Percentiles rank a stretch among this genome's conserved stretches.
phyloP scores from a whole-genome alignment of 2,113 vertebrate species.

The Dipodomys ordii region DNA sequence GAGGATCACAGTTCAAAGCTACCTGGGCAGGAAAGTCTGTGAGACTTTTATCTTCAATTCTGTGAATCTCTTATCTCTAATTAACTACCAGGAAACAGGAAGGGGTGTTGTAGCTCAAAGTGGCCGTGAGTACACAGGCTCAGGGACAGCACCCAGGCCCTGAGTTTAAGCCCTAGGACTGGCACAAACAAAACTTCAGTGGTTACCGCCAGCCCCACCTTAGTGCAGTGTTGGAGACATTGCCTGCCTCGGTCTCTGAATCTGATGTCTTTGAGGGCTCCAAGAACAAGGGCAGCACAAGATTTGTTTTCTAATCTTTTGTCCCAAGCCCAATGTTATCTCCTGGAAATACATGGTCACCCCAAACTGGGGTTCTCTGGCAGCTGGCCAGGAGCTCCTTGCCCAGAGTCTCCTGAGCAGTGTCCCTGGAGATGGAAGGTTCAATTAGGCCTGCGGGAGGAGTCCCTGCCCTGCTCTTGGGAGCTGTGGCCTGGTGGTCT shows the following conservation, averaged over 20 bases:
- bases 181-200: not conserved
- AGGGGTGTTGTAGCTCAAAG: no score
- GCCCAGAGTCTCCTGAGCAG: not conserved
- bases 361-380: not conserved
- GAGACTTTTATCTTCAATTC: no score
- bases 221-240: not conserved
- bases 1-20: no score
- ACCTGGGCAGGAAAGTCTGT: no score
- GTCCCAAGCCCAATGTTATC: not conserved
- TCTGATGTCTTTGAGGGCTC: not conserved
- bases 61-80: no score
- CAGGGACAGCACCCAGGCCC: no score
- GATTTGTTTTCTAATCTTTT: not conserved
- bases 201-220: not conserved
- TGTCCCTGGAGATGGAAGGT: no score
- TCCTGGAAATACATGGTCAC: not conserved
- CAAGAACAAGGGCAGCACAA: not conserved
- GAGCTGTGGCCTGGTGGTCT: not conserved
- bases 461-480: not conserved
- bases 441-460: not conserved
- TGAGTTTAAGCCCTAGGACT: no score
- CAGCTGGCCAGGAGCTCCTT: not conserved
- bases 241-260: not conserved
- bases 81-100: no score
- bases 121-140: no score